Base-by-base conservation (phyloP, 2,797 vertebrate genomes). In the Falco biarmicus region DNA sequence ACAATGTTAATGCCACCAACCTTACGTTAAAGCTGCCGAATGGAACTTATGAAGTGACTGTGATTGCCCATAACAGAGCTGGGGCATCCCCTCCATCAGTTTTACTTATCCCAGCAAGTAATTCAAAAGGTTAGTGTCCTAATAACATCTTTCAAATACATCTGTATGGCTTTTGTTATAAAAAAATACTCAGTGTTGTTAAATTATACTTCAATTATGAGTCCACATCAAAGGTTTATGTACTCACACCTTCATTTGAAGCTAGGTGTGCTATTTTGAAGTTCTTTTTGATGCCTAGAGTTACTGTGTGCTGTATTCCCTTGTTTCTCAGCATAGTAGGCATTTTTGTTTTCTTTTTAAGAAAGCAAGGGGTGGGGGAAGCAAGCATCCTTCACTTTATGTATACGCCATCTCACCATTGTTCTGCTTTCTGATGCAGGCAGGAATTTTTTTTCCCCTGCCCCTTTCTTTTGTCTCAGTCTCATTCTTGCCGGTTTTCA, bases 1-100 rank as follows among this genome's bases (percentile, higher is more conserved):
- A 88, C 56, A 79, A 56, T 68, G 86, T 98, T 80, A 98, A 92
- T 48, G 24, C 59, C 24, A 98, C 97, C n/a, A 91, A 94, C 15
- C 70, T 97, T 47, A 90, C 68, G 7, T 68, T 98, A 71, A 95
- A 97, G 41, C 75, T 97, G 70, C 95, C 66, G 6, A 95, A 86
- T 75, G 91, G 96, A 31, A 96, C 69, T 84, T 97, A 98, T 0
- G 90, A 95, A 41, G 97, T 98, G 15, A 75, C 64, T 16, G 74
- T 99, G 59, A 91, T 85, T 50, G 99, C 99, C 22, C 20, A 22
- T 73, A 99, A 99, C 92, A 97, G 97, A 25, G 90, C 78, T 4
- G 99, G 99, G 20, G 60, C 15, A 6, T 99, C 99, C 78, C 96
- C 98, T 31, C 21, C 41, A 8, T 96, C 98, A 1, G n/a, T 63